These are phyloP conservation scores for Nyctibius grandis DNA, from an alignment of 2,797 vertebrate genomes.

Conservation along the genomic window DNA sequence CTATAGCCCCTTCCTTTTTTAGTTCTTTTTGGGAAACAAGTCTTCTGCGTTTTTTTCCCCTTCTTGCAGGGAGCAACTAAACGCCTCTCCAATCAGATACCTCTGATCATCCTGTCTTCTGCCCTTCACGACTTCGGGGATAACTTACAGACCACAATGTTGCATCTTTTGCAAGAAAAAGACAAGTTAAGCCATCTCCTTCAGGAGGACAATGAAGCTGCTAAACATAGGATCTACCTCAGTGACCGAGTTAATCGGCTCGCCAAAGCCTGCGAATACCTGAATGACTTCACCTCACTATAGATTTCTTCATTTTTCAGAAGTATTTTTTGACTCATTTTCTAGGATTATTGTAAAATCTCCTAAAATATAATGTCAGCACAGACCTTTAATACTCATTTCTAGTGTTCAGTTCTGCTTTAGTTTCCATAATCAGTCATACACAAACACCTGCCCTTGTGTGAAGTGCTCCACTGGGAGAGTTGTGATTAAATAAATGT, in stretches of 20 bases:
- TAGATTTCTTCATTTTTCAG: neutral
- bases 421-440: neutral
- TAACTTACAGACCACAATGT: slow-evolving; percentile 76
- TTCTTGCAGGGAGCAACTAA: slow-evolving; percentile 73
- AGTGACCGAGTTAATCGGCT: slow-evolving; percentile 70
- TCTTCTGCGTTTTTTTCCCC: neutral
- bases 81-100: slow-evolving; percentile 83
- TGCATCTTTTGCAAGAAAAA: slow-evolving; percentile 81
- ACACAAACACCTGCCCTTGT: neutral
- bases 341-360: neutral
- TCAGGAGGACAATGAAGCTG: slow-evolving; percentile 76
- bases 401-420: neutral
- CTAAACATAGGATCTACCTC: slow-evolving; percentile 66
- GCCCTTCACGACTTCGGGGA: slow-evolving; percentile 72
- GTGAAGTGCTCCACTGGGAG: neutral
- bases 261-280: slow-evolving; percentile 66
- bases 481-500: neutral
- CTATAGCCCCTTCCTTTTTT: neutral
- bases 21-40: neutral
- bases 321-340: neutral
- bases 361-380: neutral
- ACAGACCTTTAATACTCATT: neutral
- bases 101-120: slow-evolving; percentile 82
- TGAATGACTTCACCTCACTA: slow-evolving; percentile 56
- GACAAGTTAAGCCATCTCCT: slow-evolving; percentile 66